Evolutionary conservation across 2,888 invertebrate species (phyloP).

Genomic region (Margaritifera margaritifera): DNA sequence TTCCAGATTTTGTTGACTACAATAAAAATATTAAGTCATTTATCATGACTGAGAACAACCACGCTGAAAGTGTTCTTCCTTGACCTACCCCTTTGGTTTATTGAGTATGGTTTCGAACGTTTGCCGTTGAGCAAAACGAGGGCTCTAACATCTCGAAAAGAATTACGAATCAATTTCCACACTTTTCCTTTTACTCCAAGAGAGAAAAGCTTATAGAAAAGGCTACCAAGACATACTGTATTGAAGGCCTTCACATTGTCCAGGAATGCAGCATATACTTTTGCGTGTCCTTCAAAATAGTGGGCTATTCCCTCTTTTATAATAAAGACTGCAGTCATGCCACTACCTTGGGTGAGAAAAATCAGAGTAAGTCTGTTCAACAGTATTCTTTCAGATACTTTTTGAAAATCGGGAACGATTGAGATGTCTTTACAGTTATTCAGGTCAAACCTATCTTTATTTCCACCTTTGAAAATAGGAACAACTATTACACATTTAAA

Average conservation of each 20-base stretch:
- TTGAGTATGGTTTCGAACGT: neutral
- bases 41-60: neutral
- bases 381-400: too few species aligned
- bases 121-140: too few species aligned
- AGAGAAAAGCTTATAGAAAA: neutral
- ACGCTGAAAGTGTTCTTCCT: neutral
- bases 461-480: too few species aligned
- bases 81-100: neutral
- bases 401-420: too few species aligned
- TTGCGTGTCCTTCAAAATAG: neutral
- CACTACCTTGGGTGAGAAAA: neutral
- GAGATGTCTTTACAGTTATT: too few species aligned
- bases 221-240: neutral
- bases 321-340: neutral
- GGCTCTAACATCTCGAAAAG: too few species aligned
- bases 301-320: neutral
- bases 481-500: too few species aligned
- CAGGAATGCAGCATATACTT: neutral
- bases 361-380: too few species aligned
- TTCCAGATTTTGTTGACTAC: too few species aligned
- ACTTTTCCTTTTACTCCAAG: neutral
- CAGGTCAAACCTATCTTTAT: too few species aligned
- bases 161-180: neutral
- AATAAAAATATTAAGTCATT: neutral
- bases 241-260: slow-evolving; percentile 2